Evolutionary conservation across 1,140 invertebrate genomes (phyloP).

Genomic region (Wasmannia auropunctata): DNA sequence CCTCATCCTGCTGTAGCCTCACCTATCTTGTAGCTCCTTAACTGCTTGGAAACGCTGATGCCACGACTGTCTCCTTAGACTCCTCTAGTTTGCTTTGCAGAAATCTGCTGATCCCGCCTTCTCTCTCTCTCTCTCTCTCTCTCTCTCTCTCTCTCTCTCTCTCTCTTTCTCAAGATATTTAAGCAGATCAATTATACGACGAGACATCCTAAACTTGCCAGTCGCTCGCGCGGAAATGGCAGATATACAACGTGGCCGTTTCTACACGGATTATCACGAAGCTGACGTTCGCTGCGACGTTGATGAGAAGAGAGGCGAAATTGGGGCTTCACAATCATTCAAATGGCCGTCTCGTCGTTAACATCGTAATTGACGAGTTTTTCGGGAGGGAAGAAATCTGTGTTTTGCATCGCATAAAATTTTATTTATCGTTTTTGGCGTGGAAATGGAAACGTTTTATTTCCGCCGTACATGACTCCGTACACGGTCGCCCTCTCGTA

Average conservation of each 20-base stretch:
- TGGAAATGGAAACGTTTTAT: neutral
- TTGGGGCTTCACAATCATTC: neutral
- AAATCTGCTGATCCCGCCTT: slow-evolving; percentile 64
- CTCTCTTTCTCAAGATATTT: slow-evolving; percentile 52
- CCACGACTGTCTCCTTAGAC: slow-evolving; percentile 13
- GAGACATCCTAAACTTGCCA: slow-evolving; percentile 57
- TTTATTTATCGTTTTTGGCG: slow-evolving; percentile 3
- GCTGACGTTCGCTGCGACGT: neutral
- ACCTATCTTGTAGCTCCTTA: slow-evolving; percentile 46
- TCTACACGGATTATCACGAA: slow-evolving; percentile 25
- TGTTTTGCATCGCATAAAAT: neutral
- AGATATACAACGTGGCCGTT: slow-evolving; percentile 7
- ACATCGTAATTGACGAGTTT: neutral
- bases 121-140: slow-evolving; percentile 40
- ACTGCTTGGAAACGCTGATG: slow-evolving; percentile 49
- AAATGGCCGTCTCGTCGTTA: neutral
- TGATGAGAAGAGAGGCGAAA: neutral
- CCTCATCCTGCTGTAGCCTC: neutral
- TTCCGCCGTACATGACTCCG: slow-evolving; percentile 24
- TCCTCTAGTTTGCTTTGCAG: slow-evolving; percentile 13
- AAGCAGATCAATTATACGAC: slow-evolving; percentile 59
- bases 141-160: slow-evolving; percentile 40
- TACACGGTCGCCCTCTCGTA: slow-evolving; percentile 31
- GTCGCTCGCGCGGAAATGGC: slow-evolving; percentile 7
- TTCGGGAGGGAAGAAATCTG: neutral